Evolutionary conservation across 2,113 vertebrate species (phyloP).

Genomic region (Engraulis encrasicolus): DNA sequence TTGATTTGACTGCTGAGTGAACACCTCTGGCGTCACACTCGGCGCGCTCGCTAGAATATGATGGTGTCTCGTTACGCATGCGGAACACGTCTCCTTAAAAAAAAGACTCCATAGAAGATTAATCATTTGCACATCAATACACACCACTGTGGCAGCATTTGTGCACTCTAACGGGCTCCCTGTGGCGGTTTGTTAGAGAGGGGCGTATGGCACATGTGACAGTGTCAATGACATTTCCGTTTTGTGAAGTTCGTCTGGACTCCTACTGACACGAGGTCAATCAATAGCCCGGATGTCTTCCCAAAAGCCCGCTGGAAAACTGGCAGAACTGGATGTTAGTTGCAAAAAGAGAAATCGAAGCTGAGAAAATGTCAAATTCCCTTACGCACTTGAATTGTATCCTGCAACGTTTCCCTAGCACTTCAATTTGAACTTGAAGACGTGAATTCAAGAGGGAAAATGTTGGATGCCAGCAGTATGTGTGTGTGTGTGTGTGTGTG

Average conservation of each 20-base stretch:
- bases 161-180: not conserved
- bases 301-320: not conserved
- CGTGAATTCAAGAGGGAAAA: too few relatives aligned
- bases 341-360: too few relatives aligned
- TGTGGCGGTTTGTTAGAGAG: slow-evolving; percentile 11
- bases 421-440: too few relatives aligned
- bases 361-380: not conserved
- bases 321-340: too few relatives aligned
- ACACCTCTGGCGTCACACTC: slow-evolving; percentile 40
- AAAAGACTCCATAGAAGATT: slow-evolving; percentile 31
- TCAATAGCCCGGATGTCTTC: not conserved
- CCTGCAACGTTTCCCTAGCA: too few relatives aligned
- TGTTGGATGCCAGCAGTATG: not conserved
- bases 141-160: slow-evolving; percentile 13
- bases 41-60: slow-evolving; percentile 39
- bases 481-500: not conserved
- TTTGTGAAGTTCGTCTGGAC: not conserved
- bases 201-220: not conserved
- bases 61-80: slow-evolving; percentile 38
- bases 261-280: not conserved
- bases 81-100: slow-evolving; percentile 30
- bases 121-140: slow-evolving; percentile 45
- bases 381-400: not conserved
- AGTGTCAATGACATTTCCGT: not conserved
- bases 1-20: slow-evolving; percentile 25